Conservation (phyloP, 2,888 invertebrate species). For the Podotricha telesiphe region DNA sequence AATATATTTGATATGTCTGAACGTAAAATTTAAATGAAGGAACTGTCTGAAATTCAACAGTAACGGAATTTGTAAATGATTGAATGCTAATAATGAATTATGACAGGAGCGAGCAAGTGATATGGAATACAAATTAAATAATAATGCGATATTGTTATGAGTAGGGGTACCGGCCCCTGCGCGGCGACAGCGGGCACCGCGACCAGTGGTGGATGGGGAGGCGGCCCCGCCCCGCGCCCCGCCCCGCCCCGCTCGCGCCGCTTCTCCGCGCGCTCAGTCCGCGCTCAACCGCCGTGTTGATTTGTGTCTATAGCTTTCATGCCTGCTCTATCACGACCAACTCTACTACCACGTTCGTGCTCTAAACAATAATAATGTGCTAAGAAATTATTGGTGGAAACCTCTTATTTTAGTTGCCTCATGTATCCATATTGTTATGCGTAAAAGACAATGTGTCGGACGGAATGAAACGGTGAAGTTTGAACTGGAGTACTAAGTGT, state of each 20-base stretch:
- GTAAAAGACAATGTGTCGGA: conserved; percentile 61
- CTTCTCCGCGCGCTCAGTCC: conserved; percentile 69
- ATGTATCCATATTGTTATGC: conserved; percentile 35
- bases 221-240: conserved; percentile 59
- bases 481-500: conserved; percentile 61
- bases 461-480: conserved; percentile 64
- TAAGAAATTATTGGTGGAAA: conserved; percentile 28
- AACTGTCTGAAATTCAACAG: conserved; percentile 26
- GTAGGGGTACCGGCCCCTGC: conserved; percentile 54
- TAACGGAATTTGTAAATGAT: conserved; percentile 43
- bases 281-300: conserved; percentile 70
- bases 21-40: background rate
- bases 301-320: conserved; percentile 45
- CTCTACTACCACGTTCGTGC: conserved; percentile 39
- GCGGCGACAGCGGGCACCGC: conserved; percentile 73
- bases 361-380: conserved; percentile 36
- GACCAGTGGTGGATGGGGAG: conserved; percentile 69
- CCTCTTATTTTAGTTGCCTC: conserved; percentile 7
- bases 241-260: conserved; percentile 56
- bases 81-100: conserved; percentile 49
- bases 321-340: conserved; percentile 30
- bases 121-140: conserved; percentile 56
- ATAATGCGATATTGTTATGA: conserved; percentile 67
- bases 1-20: background rate
- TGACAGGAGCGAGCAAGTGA: conserved; percentile 51